These are phyloP conservation scores for Calameuta filiformis DNA, from an alignment of 2,888 invertebrate genomes.

Conservation along the genomic window DNA sequence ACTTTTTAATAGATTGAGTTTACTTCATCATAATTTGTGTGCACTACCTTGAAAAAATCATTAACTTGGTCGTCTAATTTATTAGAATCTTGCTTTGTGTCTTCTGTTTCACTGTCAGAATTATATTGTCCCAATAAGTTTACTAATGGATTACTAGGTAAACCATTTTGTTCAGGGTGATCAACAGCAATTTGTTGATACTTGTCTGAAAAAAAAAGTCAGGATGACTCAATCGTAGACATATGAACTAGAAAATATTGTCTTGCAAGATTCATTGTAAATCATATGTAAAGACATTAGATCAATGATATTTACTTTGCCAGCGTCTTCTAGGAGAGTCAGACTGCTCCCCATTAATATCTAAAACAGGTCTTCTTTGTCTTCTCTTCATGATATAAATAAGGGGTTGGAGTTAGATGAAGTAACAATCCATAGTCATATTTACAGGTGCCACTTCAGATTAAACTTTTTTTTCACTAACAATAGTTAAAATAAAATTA, in stretches of 20 bases:
- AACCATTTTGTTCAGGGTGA: slow-evolving; percentile 46
- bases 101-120: slow-evolving; percentile 59
- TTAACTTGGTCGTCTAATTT: slow-evolving; percentile 59
- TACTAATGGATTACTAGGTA: slow-evolving; percentile 52
- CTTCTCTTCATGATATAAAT: slow-evolving; percentile 52
- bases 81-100: slow-evolving; percentile 40
- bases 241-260: neutral
- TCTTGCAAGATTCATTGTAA: neutral
- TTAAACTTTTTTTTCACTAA: neutral
- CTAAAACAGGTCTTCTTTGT: slow-evolving; percentile 55
- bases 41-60: slow-evolving; percentile 55
- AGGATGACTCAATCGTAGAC: neutral
- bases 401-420: neutral
- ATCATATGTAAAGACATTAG: slow-evolving; percentile 1
- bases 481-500: neutral
- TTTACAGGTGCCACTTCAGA: neutral
- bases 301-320: slow-evolving; percentile 44
- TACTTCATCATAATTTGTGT: neutral
- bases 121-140: slow-evolving; percentile 60
- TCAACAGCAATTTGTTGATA: slow-evolving; percentile 42
- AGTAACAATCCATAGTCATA: neutral
- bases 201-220: slow-evolving; percentile 33
- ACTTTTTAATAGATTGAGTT: neutral
- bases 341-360: slow-evolving; percentile 51
- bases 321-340: slow-evolving; percentile 47